Base-by-base conservation (phyloP, 2,888 invertebrate genomes). In the Troides aeacus region DNA sequence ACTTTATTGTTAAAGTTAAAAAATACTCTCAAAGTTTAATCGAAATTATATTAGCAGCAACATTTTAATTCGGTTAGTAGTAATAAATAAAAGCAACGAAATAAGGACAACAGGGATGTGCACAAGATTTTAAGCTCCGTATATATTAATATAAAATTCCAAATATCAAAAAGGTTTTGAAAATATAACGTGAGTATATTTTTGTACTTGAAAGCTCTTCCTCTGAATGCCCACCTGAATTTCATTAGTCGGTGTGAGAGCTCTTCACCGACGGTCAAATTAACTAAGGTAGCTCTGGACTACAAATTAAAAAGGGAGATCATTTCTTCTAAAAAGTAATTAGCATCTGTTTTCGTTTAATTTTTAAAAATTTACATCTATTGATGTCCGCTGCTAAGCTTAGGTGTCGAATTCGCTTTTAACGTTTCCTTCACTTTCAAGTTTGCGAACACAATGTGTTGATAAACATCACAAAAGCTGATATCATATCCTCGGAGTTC, bases 241-340 rank as follows among this genome's bases (percentile, higher is more conserved):
- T 64, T 69, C 57, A 65, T 64, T 46, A 69, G 62, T 36, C 39
- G 30, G 57, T 65, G 42, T 65, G 42, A 46, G 64, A 65, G 62
- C 65, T 58, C 69, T 69, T 64, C 24, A 57, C 64, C 30, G 46
- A 65, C 61, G 69, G 53, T 69, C 61, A 65, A 69, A 69, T 69
- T 69, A 69, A 46, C 65, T 69, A 50, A 64, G 64, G 57, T 39
- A 53, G 60, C 61, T 64, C 46, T 64, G 39, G 53, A n/a, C 50
- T 64, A 56, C 23, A 30, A 64, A 64, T 69, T 69, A 60, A 64
- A 69, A 63, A 50, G 23, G n/a, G 24, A 65, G 57, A 18, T 57
- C 57, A 64, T 57, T 39, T 24, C 5, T 21, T 50, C 17, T 12
- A 17, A 50, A 50, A 50, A 17, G 1, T 50, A 50, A 50, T 50